These are phyloP conservation scores for Protodeltote pygarga DNA, from an alignment of 2,888 invertebrate species.

Conservation along the genomic window DNA sequence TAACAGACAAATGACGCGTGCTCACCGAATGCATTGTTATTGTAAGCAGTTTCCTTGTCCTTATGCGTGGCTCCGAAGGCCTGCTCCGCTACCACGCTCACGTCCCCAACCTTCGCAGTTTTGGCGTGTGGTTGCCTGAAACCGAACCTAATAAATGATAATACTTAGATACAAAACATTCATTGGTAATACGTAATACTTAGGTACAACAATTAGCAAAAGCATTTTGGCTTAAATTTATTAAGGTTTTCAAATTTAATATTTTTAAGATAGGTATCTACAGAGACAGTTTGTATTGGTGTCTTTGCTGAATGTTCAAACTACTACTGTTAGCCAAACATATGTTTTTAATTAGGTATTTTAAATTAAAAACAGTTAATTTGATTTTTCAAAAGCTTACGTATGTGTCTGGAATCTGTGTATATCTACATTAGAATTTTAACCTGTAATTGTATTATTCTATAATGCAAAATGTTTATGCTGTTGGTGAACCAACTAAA, in stretches of 20 bases:
- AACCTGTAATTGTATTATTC: too few species aligned
- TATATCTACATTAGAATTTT: too few species aligned
- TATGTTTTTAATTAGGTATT: too few species aligned
- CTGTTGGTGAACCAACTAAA: too few species aligned
- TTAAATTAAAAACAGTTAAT: too few species aligned
- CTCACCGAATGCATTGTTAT: slow-evolving; percentile 84
- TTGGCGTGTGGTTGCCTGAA: slow-evolving; percentile 90
- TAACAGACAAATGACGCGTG: slow-evolving; percentile 11
- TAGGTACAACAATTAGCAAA: slow-evolving; percentile 29
- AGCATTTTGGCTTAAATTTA: slow-evolving; percentile 5
- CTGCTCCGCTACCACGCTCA: slow-evolving; percentile 80
- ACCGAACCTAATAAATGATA: slow-evolving; percentile 87
- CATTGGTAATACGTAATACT: slow-evolving; percentile 26
- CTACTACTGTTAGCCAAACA: slow-evolving; percentile 2
- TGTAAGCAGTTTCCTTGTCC: slow-evolving; percentile 83
- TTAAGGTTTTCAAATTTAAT: too few species aligned
- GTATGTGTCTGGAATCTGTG: too few species aligned
- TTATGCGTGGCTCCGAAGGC: slow-evolving; percentile 73
- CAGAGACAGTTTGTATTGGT: too few species aligned
- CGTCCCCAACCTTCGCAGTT: slow-evolving; percentile 90
- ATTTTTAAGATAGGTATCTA: too few species aligned
- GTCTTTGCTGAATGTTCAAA: too few species aligned
- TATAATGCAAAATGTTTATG: too few species aligned
- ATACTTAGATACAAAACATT: slow-evolving; percentile 35
- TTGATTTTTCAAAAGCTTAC: too few species aligned